These are phyloP conservation scores for Drosophila mercatorum DNA, from an alignment of 2,888 invertebrate genomes.

Conservation along the genomic window DNA sequence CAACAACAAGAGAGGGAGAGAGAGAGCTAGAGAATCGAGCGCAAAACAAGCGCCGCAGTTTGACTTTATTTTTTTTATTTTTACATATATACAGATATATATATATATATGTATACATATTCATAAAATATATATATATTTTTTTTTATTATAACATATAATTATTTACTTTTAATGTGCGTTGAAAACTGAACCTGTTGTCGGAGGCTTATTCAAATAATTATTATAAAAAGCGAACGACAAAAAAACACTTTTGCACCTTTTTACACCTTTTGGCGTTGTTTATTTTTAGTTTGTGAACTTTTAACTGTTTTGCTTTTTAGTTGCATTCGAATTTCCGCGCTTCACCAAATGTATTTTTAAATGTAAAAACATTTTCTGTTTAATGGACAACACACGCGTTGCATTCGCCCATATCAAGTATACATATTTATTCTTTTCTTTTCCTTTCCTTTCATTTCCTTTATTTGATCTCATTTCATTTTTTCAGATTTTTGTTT, in stretches of 20 bases:
- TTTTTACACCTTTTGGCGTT: conserved; percentile 14
- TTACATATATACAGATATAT: conserved; percentile 10
- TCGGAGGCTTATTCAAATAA: conserved; percentile 13
- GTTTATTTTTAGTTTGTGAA: conserved; percentile 16
- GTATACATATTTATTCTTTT: conserved; percentile 19
- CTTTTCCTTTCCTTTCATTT: background rate
- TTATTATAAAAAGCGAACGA: background rate
- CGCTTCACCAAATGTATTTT: conserved; percentile 25
- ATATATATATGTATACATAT: background rate
- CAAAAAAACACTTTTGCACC: conserved; percentile 14
- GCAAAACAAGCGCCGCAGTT: conserved; percentile 4
- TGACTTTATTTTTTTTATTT: conserved; percentile 7
- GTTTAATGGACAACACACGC: conserved; percentile 46
- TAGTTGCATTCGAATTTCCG: conserved; percentile 15
- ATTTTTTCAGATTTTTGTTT: conserved; percentile 30
- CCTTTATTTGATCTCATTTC: background rate
- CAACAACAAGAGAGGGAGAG: conserved; percentile 1
- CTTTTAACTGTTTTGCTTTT: conserved; percentile 35
- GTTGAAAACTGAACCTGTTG: conserved; percentile 44
- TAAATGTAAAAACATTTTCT: conserved; percentile 31
- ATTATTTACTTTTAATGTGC: conserved; percentile 43
- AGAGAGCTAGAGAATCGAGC: background rate
- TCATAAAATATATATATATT: background rate
- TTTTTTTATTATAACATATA: conserved; percentile 25
- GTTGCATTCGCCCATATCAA: conserved; percentile 16